Percentiles rank a stretch among this genome's conserved stretches.
Conservation (phyloP, 2,797 vertebrate species). For the Eulemur albifrons region DNA sequence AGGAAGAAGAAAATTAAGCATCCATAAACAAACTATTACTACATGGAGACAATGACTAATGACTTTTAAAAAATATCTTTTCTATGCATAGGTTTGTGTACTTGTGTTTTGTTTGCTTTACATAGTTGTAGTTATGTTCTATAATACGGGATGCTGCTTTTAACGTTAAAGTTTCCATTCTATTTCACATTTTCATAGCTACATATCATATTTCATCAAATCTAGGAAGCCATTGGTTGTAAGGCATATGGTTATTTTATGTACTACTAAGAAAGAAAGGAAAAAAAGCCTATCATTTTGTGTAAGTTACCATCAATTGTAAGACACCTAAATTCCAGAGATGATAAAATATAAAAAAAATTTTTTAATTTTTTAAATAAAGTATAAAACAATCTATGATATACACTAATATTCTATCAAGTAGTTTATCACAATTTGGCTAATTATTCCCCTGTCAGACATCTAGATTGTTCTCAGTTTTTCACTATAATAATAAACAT, state of each 20-base stretch:
- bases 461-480: neutral
- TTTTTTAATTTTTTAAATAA: neutral
- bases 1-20: neutral
- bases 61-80: neutral
- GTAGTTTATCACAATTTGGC: neutral
- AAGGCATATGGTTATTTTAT: neutral
- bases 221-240: neutral
- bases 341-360: neutral
- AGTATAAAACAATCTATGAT: neutral
- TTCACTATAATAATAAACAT: conserved; percentile 17
- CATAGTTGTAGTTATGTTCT: neutral
- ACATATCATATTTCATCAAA: neutral
- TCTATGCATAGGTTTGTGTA: neutral
- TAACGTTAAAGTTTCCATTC: neutral
- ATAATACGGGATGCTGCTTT: neutral
- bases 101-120: conserved; percentile 1
- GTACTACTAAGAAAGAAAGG: neutral
- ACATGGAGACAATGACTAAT: neutral
- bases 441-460: neutral
- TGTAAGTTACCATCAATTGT: neutral
- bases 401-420: neutral
- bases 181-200: neutral
- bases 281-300: neutral
- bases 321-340: neutral
- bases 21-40: neutral